Percentiles rank a stretch among this genome's conserved stretches.
phyloP scores from a whole-genome alignment of 2,888 invertebrate species.

The Erpobdella octoculata region DNA sequence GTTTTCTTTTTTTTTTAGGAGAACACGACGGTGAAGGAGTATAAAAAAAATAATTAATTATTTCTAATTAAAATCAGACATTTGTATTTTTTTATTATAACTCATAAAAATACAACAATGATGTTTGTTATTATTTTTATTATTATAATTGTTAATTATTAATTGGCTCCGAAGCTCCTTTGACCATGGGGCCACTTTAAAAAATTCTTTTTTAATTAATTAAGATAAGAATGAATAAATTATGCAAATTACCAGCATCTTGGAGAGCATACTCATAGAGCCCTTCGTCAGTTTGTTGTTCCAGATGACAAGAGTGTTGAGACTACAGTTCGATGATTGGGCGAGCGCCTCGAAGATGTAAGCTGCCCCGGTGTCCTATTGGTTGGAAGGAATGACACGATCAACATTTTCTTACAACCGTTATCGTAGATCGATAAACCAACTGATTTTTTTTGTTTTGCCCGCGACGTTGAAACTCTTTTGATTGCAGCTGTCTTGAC shows the following conservation, averaged over 20 bases:
- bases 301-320: slow-evolving; percentile 68
- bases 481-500: not conserved
- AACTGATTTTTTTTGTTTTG: too few species aligned
- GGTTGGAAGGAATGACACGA: not conserved
- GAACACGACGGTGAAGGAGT: not conserved
- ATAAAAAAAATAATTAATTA: not conserved
- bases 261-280: slow-evolving; percentile 62
- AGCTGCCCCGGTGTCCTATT: slow-evolving; percentile 66
- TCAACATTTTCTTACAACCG: too few species aligned
- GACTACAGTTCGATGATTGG: slow-evolving; percentile 58
- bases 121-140: too few species aligned
- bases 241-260: slow-evolving; percentile 60
- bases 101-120: too few species aligned
- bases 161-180: too few species aligned
- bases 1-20: slow-evolving; percentile 28
- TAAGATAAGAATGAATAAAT: not conserved
- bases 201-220: not conserved
- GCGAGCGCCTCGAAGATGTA: slow-evolving; percentile 68
- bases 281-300: slow-evolving; percentile 74
- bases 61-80: too few species aligned
- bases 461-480: too few species aligned
- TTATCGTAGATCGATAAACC: too few species aligned
- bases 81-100: too few species aligned
- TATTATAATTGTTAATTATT: too few species aligned
- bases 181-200: not conserved